Percentiles rank a stretch among this genome's conserved stretches.
These are phyloP conservation scores for Sesia apiformis DNA, from an alignment of 2,888 invertebrate species.

Conservation along the genomic window DNA sequence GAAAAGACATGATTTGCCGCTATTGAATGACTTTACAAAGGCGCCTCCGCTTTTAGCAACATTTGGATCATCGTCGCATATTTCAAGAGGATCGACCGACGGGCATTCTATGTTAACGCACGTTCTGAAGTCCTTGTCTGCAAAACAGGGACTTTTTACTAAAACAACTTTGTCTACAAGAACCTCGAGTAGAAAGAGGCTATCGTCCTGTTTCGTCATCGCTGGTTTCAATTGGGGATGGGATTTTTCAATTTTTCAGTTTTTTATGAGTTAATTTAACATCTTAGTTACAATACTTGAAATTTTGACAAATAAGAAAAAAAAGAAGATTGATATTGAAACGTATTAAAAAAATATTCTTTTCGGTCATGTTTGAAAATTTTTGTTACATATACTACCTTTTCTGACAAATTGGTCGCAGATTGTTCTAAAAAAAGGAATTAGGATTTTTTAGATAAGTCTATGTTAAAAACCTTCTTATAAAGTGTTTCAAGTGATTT, in stretches of 20 bases:
- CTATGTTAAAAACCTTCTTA: too few relatives aligned
- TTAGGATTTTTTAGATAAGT: too few relatives aligned
- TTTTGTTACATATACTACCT: too few relatives aligned
- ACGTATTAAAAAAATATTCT: neutral
- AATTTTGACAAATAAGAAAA: slow-evolving; percentile 23
- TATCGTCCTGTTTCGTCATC: slow-evolving; percentile 67
- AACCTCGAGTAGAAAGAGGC: slow-evolving; percentile 78
- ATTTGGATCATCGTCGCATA: slow-evolving; percentile 76
- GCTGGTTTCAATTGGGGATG: slow-evolving; percentile 36
- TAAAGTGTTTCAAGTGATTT: too few relatives aligned
- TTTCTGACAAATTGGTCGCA: too few relatives aligned
- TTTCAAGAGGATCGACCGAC: slow-evolving; percentile 73
- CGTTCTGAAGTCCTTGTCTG: slow-evolving; percentile 67
- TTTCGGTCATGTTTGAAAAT: neutral
- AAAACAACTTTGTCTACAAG: slow-evolving; percentile 71
- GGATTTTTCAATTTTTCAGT: slow-evolving; percentile 18
- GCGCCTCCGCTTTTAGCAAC: slow-evolving; percentile 47
- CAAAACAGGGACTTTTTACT: slow-evolving; percentile 51
- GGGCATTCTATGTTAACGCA: slow-evolving; percentile 77
- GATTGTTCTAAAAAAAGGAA: too few relatives aligned
- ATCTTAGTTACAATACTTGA: slow-evolving; percentile 10
- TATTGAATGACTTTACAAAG: slow-evolving; percentile 68
- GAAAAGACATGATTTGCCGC: slow-evolving; percentile 81
- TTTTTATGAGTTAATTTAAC: slow-evolving; percentile 11
- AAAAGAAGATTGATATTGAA: neutral